These are phyloP conservation scores for Periophthalmodon schlosseri DNA, from an alignment of 2,113 vertebrate species.

Conservation along the genomic window DNA sequence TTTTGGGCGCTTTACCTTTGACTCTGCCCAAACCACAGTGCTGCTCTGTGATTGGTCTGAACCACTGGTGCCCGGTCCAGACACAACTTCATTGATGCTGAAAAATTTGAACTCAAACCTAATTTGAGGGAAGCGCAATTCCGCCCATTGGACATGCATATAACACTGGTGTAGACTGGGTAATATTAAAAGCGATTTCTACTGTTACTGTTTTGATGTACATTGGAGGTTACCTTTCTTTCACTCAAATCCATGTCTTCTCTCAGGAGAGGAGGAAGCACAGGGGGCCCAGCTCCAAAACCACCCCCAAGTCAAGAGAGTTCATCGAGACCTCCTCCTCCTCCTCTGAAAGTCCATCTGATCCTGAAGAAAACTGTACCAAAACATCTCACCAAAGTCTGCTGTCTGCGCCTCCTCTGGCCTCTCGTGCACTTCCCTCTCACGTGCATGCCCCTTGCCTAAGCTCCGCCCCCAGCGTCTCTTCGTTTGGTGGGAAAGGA, in stretches of 20 bases:
- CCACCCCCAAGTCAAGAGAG: slow-evolving; percentile 92
- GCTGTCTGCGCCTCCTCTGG: slow-evolving; percentile 52
- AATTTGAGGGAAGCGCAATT: no score
- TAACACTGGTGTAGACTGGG: no score
- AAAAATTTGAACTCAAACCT: no score
- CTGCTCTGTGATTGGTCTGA: no score
- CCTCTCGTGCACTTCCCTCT: slow-evolving; percentile 43
- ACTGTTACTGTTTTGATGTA: no score
- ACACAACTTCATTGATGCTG: no score
- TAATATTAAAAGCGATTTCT: no score
- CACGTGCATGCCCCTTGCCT: slow-evolving; percentile 51
- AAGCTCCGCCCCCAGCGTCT: slow-evolving; percentile 52
- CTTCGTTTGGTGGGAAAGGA: slow-evolving; percentile 57
- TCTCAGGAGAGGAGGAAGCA: slow-evolving; percentile 91
- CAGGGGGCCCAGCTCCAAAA: slow-evolving; percentile 87
- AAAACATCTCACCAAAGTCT: slow-evolving; percentile 63
- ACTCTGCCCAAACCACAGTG: no score
- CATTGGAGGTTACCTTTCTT: no score
- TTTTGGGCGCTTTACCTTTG: no score
- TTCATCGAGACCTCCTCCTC: slow-evolving; percentile 96
- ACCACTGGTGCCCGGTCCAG: no score
- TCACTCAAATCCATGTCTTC: background rate
- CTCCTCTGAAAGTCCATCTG: slow-evolving; percentile 92
- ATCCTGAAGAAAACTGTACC: slow-evolving; percentile 84
- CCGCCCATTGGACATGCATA: no score